Base-by-base conservation (phyloP, 2,888 invertebrate species). In the Eilema griseolum region DNA sequence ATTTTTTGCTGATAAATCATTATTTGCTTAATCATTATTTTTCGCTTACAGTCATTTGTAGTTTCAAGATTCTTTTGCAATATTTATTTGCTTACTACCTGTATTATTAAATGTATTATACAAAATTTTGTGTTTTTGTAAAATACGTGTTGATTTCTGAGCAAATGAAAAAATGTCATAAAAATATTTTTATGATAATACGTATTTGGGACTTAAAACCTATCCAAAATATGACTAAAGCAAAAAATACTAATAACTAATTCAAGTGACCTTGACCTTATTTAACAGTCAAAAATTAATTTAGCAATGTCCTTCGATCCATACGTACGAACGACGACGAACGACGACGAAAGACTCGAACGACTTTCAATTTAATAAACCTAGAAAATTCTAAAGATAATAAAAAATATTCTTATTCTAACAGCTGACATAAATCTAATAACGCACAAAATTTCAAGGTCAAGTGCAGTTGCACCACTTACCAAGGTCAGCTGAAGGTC, bases 401-500 rank as follows among this genome's bases (percentile, higher is more conserved):
- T 24, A 20, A 64, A 46, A 31, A 37, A 16, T 20, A 20, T 5
- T 52, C 11, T 60, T 12, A 52, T 1, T 33, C 46, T 46, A 37
- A 31, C 11, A 67, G 14, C 56, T 57, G 52, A 68, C 37, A 57
- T 61, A 65, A 61, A 66, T 61, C 67, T 75, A 70, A 74, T 75
- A 70, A 72, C 69, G 71, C 64, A 64, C 74, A 70, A 75, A 77
- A 68, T 68, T 60, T 69, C 82, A 89, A 90, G 90, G 90, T 89
- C 90, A 92, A 91, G 90, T 88, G 87, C 86, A 88, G 74, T 84
- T 86, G 86, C 86, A 86, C 86, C 85, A 93, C 93, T 93, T 80
- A 93, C 93, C 90, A 92, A 92, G 92, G 93, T 85, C 91, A 84
- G 70, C 65, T 76, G 84, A 91, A 90, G 91, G 92, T 89, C 86